Percentiles rank a stretch among this genome's conserved stretches.
phyloP scores from a whole-genome alignment of 2,797 vertebrate species.

The Poeciliopsis paucimaculata region DNA sequence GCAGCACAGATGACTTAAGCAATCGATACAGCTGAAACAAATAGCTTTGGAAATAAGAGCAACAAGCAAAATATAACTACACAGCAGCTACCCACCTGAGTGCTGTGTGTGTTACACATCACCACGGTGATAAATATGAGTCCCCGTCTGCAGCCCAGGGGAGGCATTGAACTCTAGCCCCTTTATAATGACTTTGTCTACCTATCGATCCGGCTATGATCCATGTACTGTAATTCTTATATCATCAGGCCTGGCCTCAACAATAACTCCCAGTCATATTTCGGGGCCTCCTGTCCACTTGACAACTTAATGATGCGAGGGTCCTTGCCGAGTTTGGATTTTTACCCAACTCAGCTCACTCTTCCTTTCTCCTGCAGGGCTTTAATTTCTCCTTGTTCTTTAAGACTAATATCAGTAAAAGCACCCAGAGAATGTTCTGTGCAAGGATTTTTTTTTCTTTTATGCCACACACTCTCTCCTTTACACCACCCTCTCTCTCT shows the following conservation, averaged over 20 bases:
- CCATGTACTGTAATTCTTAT: constrained; percentile 85
- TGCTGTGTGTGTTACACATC: constrained; percentile 65
- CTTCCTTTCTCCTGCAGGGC: constrained; percentile 58
- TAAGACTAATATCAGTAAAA: constrained; percentile 69
- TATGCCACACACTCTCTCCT: constrained; percentile 63
- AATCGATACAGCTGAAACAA: constrained; percentile 67
- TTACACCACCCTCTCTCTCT: constrained; percentile 54
- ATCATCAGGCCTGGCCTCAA: constrained; percentile 74
- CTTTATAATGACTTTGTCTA: constrained; percentile 83
- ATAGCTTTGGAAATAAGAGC: constrained; percentile 76
- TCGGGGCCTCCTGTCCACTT: constrained; percentile 74
- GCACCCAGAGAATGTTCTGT: constrained; percentile 60
- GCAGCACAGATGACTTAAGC: constrained; percentile 24
- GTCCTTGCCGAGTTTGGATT: constrained; percentile 71
- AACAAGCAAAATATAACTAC: constrained; percentile 73
- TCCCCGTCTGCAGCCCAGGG: constrained; percentile 63
- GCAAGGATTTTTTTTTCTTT: constrained; percentile 52
- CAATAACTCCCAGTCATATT: constrained; percentile 83
- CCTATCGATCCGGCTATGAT: constrained; percentile 81
- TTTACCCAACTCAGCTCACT: constrained; percentile 21
- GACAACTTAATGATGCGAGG: constrained; percentile 82
- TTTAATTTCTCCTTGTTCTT: constrained; percentile 77
- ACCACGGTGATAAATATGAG: constrained; percentile 75
- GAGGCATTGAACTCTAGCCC: constrained; percentile 81
- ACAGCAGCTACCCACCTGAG: constrained; percentile 65